Evolutionary conservation across 2,113 vertebrate species (phyloP), one percentile per base, ranked within the genome.

Genomic region (Grallaria varia): DNA sequence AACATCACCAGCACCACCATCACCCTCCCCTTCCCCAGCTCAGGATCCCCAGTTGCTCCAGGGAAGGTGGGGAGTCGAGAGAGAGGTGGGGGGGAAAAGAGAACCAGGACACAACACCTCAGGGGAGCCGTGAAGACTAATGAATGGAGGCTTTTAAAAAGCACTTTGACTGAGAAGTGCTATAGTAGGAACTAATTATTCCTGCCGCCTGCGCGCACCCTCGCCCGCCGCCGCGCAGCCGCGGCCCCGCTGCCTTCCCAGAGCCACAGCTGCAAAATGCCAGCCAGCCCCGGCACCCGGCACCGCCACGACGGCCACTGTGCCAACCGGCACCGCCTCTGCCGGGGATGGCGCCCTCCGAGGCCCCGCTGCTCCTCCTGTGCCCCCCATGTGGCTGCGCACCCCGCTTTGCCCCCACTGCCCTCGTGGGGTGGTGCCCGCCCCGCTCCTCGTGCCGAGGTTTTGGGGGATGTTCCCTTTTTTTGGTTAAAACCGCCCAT

Each of bases 71-170:
- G 95, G 91, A 92, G 83, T 4, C 13, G 8, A n/a, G 80, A 60
- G 35, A 14, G 17, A 9, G 60, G 19, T 47, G 18, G 45, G 55
- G 35, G 13, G 76, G 84, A 66, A 49, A 68, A 75, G 84, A 94
- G 94, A 93, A 95, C 72, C 90, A 87, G 95, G 95, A 83, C 94
- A 89, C 15, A 7, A 31, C 89, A 89, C 87, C 96, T 92, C 63
- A 24, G 91, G 88, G 94, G 78, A 95, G 84, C 84, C n/a, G 55
- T 80, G 82, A 82, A 82, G 63, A 81, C 90, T 95, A 92, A 94
- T 91, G 82, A 96, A 93, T 72, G 90, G 95, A 92, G 62, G 74
- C 85, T 97, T 96, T 92, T 96, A 89, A 89, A 91, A 89, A 96
- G 93, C 83, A 91, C 83, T 95, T 89, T 45, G 77, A 93, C 79